Conservation (phyloP, 2,797 vertebrate genomes). For the Gouania willdenowi region DNA sequence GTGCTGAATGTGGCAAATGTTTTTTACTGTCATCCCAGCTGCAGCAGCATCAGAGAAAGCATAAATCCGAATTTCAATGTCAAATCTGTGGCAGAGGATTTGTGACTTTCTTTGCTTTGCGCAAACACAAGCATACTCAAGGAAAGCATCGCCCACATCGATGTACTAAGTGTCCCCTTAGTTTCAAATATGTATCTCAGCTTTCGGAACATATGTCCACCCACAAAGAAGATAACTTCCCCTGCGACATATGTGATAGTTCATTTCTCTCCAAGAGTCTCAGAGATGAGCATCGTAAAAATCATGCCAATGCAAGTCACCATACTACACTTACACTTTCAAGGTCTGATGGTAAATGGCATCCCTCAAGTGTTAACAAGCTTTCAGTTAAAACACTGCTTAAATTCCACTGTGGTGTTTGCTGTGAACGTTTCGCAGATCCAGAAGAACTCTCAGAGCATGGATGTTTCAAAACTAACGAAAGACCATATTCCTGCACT, state of each 20-base stretch:
- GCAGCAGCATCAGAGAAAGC: constrained; percentile 78
- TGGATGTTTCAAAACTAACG: constrained; percentile 64
- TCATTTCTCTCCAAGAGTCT: constrained; percentile 75
- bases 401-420: constrained; percentile 73
- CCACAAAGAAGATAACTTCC: constrained; percentile 78
- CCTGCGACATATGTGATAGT: constrained; percentile 76
- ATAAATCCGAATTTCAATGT: constrained; percentile 81
- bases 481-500: constrained; percentile 66
- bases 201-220: constrained; percentile 75
- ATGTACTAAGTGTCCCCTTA: constrained; percentile 73
- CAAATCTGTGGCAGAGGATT: constrained; percentile 76
- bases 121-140: constrained; percentile 76
- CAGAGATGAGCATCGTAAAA: constrained; percentile 76
- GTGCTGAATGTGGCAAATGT: constrained; percentile 78
- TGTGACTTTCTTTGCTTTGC: constrained; percentile 74
- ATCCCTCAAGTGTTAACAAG: constrained; percentile 11
- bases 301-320: constrained; percentile 49
- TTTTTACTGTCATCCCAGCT: constrained; percentile 76
- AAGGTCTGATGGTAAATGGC: constrained; percentile 8
- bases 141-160: constrained; percentile 70
- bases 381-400: constrained; percentile 32
- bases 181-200: constrained; percentile 65
- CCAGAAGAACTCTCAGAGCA: constrained; percentile 75
- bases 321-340: constrained; percentile 27
- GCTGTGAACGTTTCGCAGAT: constrained; percentile 65